Conservation (phyloP, 1,140 invertebrate species). For the Microplitis mediator region DNA sequence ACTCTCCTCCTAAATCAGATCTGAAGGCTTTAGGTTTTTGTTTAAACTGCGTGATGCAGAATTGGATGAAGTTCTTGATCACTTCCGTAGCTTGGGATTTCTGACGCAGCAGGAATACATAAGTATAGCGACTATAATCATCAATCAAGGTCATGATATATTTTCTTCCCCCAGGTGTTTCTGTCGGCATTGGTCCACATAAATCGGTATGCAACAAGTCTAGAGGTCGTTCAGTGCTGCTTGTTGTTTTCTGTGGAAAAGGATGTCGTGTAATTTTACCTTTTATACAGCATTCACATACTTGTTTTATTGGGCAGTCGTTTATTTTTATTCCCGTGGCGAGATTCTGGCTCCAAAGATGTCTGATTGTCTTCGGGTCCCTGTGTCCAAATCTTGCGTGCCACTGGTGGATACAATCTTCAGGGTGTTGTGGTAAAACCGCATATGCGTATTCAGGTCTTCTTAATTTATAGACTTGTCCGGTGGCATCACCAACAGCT, state of each 20-base stretch:
- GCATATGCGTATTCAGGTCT: neutral
- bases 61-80: slow-evolving; percentile 42
- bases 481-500: too few species aligned
- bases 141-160: slow-evolving; percentile 57
- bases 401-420: neutral
- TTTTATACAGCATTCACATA: neutral
- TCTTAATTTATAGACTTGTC: slow-evolving; percentile 16
- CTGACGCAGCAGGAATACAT: slow-evolving; percentile 53
- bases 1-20: slow-evolving; percentile 58
- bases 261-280: neutral
- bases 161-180: slow-evolving; percentile 41
- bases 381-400: neutral
- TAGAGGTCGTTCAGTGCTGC: slow-evolving; percentile 51
- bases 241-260: neutral
- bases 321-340: neutral
- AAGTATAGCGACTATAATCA: slow-evolving; percentile 46
- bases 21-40: slow-evolving; percentile 43
- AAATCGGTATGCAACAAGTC: too few species aligned
- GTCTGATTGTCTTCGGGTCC: neutral
- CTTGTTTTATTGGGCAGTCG: neutral
- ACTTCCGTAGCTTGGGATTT: slow-evolving; percentile 48
- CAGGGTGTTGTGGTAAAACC: neutral
- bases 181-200: slow-evolving; percentile 33
- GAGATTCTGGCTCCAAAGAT: neutral
- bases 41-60: slow-evolving; percentile 46